phyloP scores from a whole-genome alignment of 92 coral and sea anemone genomes.

The Porites lobata region DNA sequence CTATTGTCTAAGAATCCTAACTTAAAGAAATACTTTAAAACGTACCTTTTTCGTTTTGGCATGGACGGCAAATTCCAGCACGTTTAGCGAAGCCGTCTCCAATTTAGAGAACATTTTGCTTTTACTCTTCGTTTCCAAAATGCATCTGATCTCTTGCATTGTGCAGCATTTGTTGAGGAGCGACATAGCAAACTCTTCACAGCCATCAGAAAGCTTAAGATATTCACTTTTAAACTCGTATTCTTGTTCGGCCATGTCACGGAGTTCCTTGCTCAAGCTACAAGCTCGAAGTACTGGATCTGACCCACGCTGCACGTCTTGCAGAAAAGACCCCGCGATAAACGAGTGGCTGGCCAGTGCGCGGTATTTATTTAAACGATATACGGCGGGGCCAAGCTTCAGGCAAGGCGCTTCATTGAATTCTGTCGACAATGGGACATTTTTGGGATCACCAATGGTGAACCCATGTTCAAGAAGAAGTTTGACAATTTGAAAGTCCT shows the following conservation, averaged over 20 bases:
- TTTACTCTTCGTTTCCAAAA: constrained; percentile 63
- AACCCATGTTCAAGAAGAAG: constrained; percentile 62
- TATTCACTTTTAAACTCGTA: constrained; percentile 87
- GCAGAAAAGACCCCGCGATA: constrained; percentile 64
- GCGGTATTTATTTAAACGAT: constrained; percentile 68
- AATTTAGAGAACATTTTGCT: neutral
- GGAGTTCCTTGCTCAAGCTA: constrained; percentile 70
- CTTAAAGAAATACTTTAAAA: no score
- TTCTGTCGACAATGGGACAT: constrained; percentile 15
- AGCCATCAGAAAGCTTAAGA: constrained; percentile 71
- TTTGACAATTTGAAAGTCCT: constrained; percentile 76
- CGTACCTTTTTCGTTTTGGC: constrained; percentile 76
- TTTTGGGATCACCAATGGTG: constrained; percentile 70
- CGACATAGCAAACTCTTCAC: constrained; percentile 83
- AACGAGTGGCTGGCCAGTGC: constrained; percentile 80
- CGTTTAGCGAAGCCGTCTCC: constrained; percentile 45
- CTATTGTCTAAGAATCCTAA: no score
- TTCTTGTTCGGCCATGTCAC: constrained; percentile 70
- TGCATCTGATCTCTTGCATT: constrained; percentile 80
- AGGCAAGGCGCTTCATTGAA: constrained; percentile 29
- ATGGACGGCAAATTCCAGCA: constrained; percentile 80
- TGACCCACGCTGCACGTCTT: constrained; percentile 1
- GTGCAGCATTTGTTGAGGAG: constrained; percentile 84
- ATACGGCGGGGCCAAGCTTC: constrained; percentile 74
- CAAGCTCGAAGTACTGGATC: constrained; percentile 88